These are phyloP conservation scores for Atta colombica DNA, from an alignment of 1,140 invertebrate genomes.

Conservation along the genomic window DNA sequence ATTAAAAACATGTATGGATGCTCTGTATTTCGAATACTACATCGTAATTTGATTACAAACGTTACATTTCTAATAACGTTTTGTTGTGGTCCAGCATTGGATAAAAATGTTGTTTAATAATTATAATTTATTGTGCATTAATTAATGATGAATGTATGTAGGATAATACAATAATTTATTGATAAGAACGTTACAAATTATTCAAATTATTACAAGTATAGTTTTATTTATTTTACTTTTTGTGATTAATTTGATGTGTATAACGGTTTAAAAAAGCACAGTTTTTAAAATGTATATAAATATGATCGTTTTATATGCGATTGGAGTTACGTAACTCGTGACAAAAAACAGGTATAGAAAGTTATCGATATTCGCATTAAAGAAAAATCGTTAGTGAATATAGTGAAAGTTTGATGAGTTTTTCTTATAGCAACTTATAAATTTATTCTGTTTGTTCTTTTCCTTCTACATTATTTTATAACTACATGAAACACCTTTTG, in stretches of 20 bases:
- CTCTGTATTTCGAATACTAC: neutral
- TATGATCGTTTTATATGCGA: neutral
- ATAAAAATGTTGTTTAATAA: conserved; percentile 4
- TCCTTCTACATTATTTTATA: neutral
- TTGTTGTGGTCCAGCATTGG: neutral
- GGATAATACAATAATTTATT: neutral
- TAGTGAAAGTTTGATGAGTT: conserved; percentile 6
- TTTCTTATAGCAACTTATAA: conserved; percentile 11
- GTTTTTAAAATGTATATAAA: neutral
- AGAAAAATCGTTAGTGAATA: conserved; percentile 6
- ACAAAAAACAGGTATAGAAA: neutral
- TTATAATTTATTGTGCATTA: conserved; percentile 19
- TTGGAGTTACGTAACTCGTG: neutral
- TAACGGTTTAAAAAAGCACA: neutral
- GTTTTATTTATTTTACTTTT: neutral
- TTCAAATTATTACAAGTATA: neutral
- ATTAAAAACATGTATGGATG: neutral
- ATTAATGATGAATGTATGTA: neutral
- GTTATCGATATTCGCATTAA: conserved; percentile 7
- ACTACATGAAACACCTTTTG: neutral
- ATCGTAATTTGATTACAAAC: conserved; percentile 7
- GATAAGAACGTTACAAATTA: neutral
- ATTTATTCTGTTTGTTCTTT: neutral
- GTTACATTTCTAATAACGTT: neutral
- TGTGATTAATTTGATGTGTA: neutral